Conservation (phyloP, 2,113 vertebrate genomes). For the Bujurquina vittata region DNA sequence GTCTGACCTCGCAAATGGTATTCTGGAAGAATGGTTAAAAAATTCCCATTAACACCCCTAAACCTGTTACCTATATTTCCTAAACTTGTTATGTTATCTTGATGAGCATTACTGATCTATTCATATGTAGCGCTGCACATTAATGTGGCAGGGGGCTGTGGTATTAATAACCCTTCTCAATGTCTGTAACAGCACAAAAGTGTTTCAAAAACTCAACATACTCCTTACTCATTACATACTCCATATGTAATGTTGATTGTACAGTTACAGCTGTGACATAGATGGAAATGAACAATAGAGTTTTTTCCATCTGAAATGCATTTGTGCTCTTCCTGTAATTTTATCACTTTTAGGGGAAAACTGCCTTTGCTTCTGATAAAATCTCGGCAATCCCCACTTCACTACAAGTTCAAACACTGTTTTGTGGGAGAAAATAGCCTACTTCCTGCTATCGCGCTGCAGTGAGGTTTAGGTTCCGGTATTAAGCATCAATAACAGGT, state of each 20-base stretch:
- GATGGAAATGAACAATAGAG: not conserved
- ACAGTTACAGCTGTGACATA: not conserved
- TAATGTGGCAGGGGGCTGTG: not conserved
- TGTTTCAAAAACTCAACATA: not conserved
- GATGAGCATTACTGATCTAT: too few species aligned
- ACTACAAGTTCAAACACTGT: constrained; percentile 1
- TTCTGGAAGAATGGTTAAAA: too few species aligned
- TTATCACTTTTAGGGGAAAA: constrained; percentile 7
- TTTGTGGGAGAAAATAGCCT: constrained; percentile 9
- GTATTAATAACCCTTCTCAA: not conserved
- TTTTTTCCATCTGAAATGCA: not conserved
- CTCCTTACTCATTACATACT: too few species aligned
- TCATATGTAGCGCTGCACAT: not conserved
- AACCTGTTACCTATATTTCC: too few species aligned
- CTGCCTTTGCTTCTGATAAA: not conserved
- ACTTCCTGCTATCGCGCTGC: constrained; percentile 27
- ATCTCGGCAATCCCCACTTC: not conserved
- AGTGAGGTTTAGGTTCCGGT: not conserved
- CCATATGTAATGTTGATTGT: not conserved
- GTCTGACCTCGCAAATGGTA: too few species aligned
- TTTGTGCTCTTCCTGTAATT: not conserved
- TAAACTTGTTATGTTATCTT: too few species aligned
- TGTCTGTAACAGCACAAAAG: not conserved
- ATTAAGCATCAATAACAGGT: not conserved
- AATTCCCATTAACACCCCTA: too few species aligned